Conservation (phyloP, 2,113 vertebrate genomes). For the Symphodus melops region DNA sequence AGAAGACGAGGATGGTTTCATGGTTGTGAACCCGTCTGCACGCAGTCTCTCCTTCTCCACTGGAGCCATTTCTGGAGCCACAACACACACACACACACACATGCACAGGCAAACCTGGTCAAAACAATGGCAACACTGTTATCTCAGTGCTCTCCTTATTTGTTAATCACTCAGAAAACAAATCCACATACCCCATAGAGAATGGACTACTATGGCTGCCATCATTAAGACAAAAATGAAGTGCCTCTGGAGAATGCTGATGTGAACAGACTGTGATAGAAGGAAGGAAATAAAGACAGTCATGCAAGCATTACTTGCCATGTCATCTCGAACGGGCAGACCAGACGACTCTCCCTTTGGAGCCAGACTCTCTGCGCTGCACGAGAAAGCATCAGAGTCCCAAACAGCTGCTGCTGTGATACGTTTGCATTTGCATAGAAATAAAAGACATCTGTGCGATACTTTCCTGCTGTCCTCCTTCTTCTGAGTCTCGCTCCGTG, state of each 20-base stretch:
- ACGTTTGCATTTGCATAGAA: constrained; percentile 20
- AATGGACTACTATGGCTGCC: constrained; percentile 44
- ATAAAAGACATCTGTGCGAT: constrained; percentile 32
- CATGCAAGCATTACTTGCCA: constrained; percentile 69
- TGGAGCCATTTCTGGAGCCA: constrained; percentile 54
- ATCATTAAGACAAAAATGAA: constrained; percentile 38
- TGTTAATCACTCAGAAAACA: constrained; percentile 40
- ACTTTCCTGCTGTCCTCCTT: constrained; percentile 2
- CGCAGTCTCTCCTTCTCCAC: constrained; percentile 39
- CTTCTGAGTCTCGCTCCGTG: constrained; percentile 15
- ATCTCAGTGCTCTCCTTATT: constrained; percentile 30
- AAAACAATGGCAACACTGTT: constrained; percentile 48
- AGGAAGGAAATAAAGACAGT: constrained; percentile 54
- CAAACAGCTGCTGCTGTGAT: constrained; percentile 19
- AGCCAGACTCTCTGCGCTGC: constrained; percentile 3
- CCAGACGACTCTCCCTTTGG: constrained; percentile 16
- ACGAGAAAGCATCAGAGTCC: constrained; percentile 1
- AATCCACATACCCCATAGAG: constrained; percentile 54
- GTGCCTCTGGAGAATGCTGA: constrained; percentile 61
- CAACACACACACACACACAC: constrained; percentile 28
- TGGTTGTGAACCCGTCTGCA: constrained; percentile 28
- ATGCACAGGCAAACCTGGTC: constrained; percentile 13
- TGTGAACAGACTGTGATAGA: constrained; percentile 47
- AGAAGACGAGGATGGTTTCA: constrained; percentile 41
- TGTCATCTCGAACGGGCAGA: constrained; percentile 38